phyloP scores from a whole-genome alignment of 2,113 vertebrate species.

The Crotalus viridis region DNA sequence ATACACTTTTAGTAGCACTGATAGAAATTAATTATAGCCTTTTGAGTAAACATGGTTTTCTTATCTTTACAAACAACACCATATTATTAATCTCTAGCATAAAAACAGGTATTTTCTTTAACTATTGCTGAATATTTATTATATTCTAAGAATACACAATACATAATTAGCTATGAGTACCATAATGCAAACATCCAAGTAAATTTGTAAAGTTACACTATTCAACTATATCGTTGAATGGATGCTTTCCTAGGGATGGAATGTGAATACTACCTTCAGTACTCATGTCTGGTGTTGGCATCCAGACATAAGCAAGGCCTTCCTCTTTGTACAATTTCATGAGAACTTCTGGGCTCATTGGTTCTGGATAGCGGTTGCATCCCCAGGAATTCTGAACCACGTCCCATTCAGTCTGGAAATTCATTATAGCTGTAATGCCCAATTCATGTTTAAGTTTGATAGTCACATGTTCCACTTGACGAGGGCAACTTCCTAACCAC shows the following conservation, averaged over 20 bases:
- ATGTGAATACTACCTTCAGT: slow-evolving; percentile 81
- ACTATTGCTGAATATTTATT: background rate
- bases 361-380: slow-evolving; percentile 81
- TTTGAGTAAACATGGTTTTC: background rate
- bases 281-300: slow-evolving; percentile 97
- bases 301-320: slow-evolving; percentile 89
- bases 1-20: background rate
- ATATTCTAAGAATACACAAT: background rate
- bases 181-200: background rate
- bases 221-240: background rate
- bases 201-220: background rate
- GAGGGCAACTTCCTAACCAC: slow-evolving; percentile 96
- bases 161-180: background rate
- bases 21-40: background rate
- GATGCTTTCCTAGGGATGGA: background rate
- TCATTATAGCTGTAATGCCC: slow-evolving; percentile 91
- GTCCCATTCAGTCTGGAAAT: slow-evolving; percentile 94
- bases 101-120: background rate
- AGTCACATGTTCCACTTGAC: slow-evolving; percentile 89
- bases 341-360: slow-evolving; percentile 86
- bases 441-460: slow-evolving; percentile 91
- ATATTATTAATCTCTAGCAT: background rate
- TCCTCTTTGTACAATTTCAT: slow-evolving; percentile 86
- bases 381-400: slow-evolving; percentile 88
- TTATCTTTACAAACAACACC: background rate